Percentiles rank a stretch among this genome's conserved stretches.
phyloP scores from a whole-genome alignment of 2,888 invertebrate species.

The Flexamia atlantica region DNA sequence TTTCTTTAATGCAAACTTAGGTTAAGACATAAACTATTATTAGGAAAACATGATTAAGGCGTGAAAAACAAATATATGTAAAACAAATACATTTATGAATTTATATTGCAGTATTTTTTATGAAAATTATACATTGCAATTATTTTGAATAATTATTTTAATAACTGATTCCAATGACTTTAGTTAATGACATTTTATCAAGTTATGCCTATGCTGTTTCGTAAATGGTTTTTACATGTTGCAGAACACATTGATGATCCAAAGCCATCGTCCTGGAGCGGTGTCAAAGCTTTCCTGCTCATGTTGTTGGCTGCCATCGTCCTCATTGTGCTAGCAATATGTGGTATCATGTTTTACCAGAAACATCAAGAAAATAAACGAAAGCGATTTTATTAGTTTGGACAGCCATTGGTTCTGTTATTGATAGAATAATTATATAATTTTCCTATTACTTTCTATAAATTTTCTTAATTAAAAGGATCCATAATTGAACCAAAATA shows the following conservation, averaged over 20 bases:
- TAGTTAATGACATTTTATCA: too few species aligned
- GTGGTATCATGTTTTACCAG: conserved; percentile 95
- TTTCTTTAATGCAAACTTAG: too few species aligned
- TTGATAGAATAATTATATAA: not conserved
- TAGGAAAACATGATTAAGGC: too few species aligned
- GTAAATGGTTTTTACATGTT: too few species aligned
- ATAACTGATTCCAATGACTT: too few species aligned
- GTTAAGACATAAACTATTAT: too few species aligned
- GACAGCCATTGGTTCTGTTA: not conserved
- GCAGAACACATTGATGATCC: conserved; percentile 92
- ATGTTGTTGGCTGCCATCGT: conserved; percentile 91
- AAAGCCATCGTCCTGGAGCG: conserved; percentile 91
- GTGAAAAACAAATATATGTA: too few species aligned
- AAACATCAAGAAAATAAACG: conserved; percentile 93
- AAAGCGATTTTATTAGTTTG: conserved; percentile 87
- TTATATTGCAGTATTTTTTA: too few species aligned
- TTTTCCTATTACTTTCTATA: conserved; percentile 13
- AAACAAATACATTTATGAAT: too few species aligned
- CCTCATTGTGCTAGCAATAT: conserved; percentile 88
- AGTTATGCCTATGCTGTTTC: too few species aligned
- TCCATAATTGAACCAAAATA: not conserved
- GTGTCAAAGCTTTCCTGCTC: conserved; percentile 93
- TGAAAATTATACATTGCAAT: too few species aligned
- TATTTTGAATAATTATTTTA: too few species aligned
- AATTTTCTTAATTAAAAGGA: conserved; percentile 13